These are phyloP conservation scores for Sesamia nonagrioides DNA, from an alignment of 1,140 invertebrate species.

Conservation along the genomic window DNA sequence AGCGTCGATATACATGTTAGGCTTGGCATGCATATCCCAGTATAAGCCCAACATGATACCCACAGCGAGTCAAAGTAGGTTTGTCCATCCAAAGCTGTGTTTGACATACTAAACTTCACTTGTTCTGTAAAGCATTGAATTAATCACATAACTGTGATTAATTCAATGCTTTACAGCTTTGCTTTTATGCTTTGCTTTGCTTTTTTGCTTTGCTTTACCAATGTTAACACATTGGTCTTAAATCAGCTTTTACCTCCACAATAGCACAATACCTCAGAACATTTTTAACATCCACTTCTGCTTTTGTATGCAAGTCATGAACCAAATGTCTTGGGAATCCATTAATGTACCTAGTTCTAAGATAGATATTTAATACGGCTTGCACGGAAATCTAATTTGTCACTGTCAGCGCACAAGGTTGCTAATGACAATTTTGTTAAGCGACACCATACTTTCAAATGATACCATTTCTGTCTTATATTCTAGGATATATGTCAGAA, in stretches of 20 bases:
- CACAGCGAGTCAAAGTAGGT: background rate
- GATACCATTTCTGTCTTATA: conserved; percentile 6
- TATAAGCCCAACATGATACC: background rate
- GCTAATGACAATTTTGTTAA: conserved; percentile 14
- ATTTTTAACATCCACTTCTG: background rate
- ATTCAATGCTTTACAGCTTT: no score
- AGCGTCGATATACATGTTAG: no score
- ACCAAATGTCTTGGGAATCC: background rate
- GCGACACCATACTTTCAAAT: conserved; percentile 2
- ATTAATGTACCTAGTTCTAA: background rate
- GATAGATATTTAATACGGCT: background rate
- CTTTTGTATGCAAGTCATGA: background rate
- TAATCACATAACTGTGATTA: no score
- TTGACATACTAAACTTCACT: background rate
- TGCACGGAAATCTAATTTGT: conserved; percentile 12
- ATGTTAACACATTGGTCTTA: background rate
- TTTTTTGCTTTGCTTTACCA: no score
- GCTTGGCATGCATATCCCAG: background rate
- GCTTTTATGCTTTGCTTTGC: background rate
- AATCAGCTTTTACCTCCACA: background rate
- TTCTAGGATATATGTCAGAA: no score
- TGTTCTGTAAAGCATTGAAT: background rate
- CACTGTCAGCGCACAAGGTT: conserved; percentile 20
- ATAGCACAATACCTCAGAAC: background rate
- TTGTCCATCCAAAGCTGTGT: background rate